Conservation (phyloP, 2,888 invertebrate genomes). For the Coleophora deauratella region DNA sequence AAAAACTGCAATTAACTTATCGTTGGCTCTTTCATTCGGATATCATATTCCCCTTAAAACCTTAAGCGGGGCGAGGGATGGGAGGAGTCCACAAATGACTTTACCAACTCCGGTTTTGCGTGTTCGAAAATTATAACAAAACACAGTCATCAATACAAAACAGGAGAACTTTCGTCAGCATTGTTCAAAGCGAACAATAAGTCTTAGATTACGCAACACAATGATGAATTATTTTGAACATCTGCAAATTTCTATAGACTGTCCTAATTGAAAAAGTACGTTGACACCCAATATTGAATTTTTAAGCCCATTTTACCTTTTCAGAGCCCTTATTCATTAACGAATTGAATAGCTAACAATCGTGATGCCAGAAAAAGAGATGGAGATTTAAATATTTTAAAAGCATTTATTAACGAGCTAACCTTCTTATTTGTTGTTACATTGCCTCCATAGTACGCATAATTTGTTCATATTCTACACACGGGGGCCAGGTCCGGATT, state of each 20-base stretch:
- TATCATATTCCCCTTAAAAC: constrained; percentile 31
- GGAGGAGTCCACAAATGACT: constrained; percentile 32
- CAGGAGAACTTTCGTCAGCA: not conserved
- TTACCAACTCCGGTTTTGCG: constrained; percentile 19
- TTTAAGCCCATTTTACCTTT: constrained; percentile 14
- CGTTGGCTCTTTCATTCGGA: constrained; percentile 36
- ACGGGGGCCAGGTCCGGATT: no score
- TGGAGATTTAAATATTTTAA: not conserved
- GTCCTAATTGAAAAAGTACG: not conserved
- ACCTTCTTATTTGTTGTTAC: no score
- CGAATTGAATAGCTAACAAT: constrained; percentile 23
- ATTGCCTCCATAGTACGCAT: no score
- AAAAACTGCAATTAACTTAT: constrained; percentile 44
- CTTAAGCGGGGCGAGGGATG: constrained; percentile 26
- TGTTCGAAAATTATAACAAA: constrained; percentile 18
- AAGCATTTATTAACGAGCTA: no score
- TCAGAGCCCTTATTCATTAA: constrained; percentile 24
- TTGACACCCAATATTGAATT: not conserved
- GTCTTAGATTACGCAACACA: no score
- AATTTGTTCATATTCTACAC: no score
- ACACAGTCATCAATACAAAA: not conserved
- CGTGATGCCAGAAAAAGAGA: constrained; percentile 21
- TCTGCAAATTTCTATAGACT: no score
- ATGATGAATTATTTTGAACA: no score
- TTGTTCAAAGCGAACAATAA: no score